Evolutionary conservation across 2,113 vertebrate genomes (phyloP), one percentile per base, ranked within the genome.

Genomic region (Echinops telfairi): DNA sequence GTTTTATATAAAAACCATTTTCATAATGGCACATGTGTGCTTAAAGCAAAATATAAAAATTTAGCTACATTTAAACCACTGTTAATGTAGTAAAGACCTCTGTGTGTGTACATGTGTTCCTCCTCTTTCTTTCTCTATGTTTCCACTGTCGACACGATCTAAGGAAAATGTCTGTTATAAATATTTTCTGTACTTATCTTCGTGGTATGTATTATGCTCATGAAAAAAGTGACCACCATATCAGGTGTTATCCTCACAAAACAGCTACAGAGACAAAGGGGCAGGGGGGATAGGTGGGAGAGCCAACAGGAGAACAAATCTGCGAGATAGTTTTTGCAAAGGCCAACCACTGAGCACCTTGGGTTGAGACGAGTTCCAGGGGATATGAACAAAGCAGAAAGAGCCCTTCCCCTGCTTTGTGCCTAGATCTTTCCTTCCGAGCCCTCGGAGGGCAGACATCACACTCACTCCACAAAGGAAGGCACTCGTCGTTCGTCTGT

Each of bases 211-310:
- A 4, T 43, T 77, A 70, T 78, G 1, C 33, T 89, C 57, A 86
- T 60, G 29, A 92, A 87, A 87, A 88, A 60, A 27, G 1, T 62
- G 15, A 29, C 10, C 8, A 29, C 23, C 6, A 8, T 20, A 25
- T 79, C 64, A 90, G 20, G 8, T 43, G 60, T 79, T 57, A 0
- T 71, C 20, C 1, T 16, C 33, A 86, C 3, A 25, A 76, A 92
- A 12, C 2, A 79, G 20, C 53, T 0, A 27, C 79, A 7, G 3
- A 64, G 1, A n/a, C 3, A 12, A 0, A 81, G 1, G 73, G 12
- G 11, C 31, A 9, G 66, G 43, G 22, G 66, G 43, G 22, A 40
- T 57, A 25, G 3, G 1, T 82, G 12, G 22, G n/a, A 68, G 75
- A 25, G 1, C n/a, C n/a, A 16, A 23, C 68, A 15, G 6, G 4